Percentiles rank a stretch among this genome's conserved stretches.
Conservation (phyloP, 1,140 invertebrate species). For the Leucophenga varia region DNA sequence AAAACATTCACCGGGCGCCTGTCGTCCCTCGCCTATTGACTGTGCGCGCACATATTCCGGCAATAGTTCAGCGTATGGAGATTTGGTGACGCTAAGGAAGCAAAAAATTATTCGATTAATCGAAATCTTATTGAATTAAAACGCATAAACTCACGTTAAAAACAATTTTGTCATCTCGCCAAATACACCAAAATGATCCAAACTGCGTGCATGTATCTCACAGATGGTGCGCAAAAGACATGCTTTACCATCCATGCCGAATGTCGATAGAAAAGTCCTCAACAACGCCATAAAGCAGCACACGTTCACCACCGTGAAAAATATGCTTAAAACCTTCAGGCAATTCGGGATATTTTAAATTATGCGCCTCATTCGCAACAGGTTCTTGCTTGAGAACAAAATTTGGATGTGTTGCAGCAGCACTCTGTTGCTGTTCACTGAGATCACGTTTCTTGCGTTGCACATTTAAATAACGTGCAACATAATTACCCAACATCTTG, state of each 20-base stretch:
- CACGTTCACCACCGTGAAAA: constrained; percentile 76
- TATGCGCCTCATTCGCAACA: constrained; percentile 31
- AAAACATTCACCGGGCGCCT: constrained; percentile 74
- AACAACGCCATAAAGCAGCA: constrained; percentile 71
- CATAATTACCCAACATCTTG: constrained; percentile 67
- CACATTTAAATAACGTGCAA: constrained; percentile 68
- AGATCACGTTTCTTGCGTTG: constrained; percentile 60
- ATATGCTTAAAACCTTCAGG: constrained; percentile 55
- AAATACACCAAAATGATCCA: constrained; percentile 74
- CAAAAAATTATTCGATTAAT: constrained; percentile 4
- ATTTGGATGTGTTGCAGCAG: no score
- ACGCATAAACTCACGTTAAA: constrained; percentile 69
- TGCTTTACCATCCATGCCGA: constrained; percentile 77
- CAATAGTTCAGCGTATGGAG: constrained; percentile 70
- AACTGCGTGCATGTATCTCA: constrained; percentile 77
- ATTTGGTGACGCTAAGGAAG: constrained; percentile 70
- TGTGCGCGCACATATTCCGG: constrained; percentile 78
- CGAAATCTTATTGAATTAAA: neutral
- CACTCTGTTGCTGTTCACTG: constrained; percentile 33
- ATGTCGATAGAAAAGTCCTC: constrained; percentile 75
- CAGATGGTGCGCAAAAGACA: constrained; percentile 81
- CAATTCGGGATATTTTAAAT: constrained; percentile 47
- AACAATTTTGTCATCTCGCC: constrained; percentile 79
- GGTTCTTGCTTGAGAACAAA: constrained; percentile 8
- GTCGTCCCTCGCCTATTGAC: constrained; percentile 65